These are phyloP conservation scores for Leptopilina syphax DNA, from an alignment of 2,888 invertebrate genomes.

Conservation along the genomic window DNA sequence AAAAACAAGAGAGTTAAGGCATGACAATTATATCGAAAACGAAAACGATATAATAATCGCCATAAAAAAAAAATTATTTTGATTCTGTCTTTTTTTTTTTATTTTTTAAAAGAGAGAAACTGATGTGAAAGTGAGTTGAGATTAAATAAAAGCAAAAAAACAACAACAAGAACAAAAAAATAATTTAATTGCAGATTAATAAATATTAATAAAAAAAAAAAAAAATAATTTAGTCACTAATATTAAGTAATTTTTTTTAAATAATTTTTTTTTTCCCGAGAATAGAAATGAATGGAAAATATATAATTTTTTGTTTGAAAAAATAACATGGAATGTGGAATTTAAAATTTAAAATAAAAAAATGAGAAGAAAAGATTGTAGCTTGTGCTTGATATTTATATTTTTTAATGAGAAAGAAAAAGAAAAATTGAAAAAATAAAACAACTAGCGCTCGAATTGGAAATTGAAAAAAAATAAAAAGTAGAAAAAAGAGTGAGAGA, in stretches of 20 bases:
- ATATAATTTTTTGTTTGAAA: neutral
- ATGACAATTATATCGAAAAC: slow-evolving; percentile 47
- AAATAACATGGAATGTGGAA: slow-evolving; percentile 28
- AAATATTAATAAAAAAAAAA: slow-evolving; percentile 51
- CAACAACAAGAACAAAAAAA: slow-evolving; percentile 65
- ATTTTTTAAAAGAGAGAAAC: slow-evolving; percentile 28
- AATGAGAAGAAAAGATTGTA: slow-evolving; percentile 59
- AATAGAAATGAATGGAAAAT: too few relatives aligned
- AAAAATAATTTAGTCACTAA: slow-evolving; percentile 71
- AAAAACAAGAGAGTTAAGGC: slow-evolving; percentile 41
- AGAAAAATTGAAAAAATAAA: slow-evolving; percentile 42
- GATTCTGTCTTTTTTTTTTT: slow-evolving; percentile 44
- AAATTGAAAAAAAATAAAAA: slow-evolving; percentile 39
- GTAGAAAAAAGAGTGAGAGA: slow-evolving; percentile 45
- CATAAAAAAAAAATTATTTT: slow-evolving; percentile 32
- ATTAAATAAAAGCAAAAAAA: slow-evolving; percentile 65
- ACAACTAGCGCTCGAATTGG: slow-evolving; percentile 48
- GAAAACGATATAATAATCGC: slow-evolving; percentile 42
- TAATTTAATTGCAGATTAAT: slow-evolving; percentile 58
- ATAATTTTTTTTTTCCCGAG: neutral
- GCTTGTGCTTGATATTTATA: slow-evolving; percentile 74
- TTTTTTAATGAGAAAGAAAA: slow-evolving; percentile 66
- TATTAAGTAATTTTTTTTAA: slow-evolving; percentile 63
- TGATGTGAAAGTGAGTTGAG: slow-evolving; percentile 58
- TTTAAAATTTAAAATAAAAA: slow-evolving; percentile 46